Evolutionary conservation across 2,113 vertebrate genomes (phyloP).

Genomic region (Chroicocephalus ridibundus): DNA sequence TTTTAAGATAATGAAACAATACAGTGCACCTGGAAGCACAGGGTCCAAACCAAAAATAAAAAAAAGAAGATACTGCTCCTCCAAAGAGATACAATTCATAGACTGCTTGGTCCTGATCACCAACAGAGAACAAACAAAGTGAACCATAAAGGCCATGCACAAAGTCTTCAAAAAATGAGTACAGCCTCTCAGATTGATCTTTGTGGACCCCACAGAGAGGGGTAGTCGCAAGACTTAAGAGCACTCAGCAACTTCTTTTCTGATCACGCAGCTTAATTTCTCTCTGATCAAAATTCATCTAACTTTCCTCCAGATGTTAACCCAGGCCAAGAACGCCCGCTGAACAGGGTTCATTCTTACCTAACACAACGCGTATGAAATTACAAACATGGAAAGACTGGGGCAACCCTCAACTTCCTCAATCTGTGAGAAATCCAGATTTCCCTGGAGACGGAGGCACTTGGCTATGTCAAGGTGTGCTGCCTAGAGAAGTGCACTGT

Average conservation of each 20-base stretch:
- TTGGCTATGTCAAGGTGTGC: not conserved
- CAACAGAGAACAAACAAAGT: not conserved
- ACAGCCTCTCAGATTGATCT: rapidly evolving
- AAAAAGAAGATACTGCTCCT: not conserved
- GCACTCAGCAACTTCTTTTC: not conserved
- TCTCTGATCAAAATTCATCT: not conserved
- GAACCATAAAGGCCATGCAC: not conserved
- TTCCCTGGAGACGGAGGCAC: not conserved
- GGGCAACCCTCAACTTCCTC: not conserved
- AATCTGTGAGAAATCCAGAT: not conserved
- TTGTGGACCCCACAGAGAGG: not conserved
- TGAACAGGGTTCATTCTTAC: not conserved
- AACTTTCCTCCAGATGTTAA: not conserved
- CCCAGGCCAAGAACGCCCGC: not conserved
- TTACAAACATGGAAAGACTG: rapidly evolving
- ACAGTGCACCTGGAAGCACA: not conserved
- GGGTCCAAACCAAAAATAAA: not conserved
- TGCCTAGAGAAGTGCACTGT: not conserved
- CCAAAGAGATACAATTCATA: not conserved
- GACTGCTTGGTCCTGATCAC: not conserved
- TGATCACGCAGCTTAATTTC: not conserved
- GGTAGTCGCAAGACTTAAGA: not conserved
- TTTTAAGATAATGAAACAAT: not conserved
- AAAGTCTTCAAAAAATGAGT: not conserved
- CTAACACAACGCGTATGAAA: not conserved